phyloP scores from a whole-genome alignment of 2,888 invertebrate species.

The Sympetrum striolatum region DNA sequence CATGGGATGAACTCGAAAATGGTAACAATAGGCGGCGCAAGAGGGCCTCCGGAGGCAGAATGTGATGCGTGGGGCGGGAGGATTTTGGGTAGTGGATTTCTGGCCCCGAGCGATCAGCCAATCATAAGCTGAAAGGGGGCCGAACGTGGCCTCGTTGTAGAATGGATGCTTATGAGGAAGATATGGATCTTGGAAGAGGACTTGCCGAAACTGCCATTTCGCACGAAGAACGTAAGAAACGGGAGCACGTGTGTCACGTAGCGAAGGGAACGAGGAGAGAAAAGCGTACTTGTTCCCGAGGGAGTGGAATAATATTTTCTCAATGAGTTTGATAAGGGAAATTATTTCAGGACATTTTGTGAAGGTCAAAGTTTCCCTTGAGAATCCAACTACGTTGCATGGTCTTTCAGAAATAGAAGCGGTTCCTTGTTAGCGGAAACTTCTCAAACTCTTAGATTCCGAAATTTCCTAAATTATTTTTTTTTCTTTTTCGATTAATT shows the following conservation, averaged over 20 bases:
- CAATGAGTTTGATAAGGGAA: no score
- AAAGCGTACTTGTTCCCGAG: not conserved
- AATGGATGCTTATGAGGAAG: not conserved
- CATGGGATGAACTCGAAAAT: not conserved
- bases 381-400: no score
- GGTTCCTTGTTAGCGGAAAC: no score
- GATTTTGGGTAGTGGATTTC: not conserved
- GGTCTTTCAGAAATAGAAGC: no score
- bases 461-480: no score
- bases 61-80: not conserved
- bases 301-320: not conserved
- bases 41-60: not conserved
- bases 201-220: not conserved
- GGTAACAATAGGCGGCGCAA: not conserved
- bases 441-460: no score
- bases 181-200: not conserved
- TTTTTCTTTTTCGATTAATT: no score
- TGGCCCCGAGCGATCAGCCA: constrained; percentile 20
- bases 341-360: no score
- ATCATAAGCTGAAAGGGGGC: not conserved
- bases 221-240: not conserved
- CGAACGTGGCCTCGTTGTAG: not conserved
- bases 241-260: not conserved
- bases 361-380: no score
- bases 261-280: not conserved